Evolutionary conservation across 2,113 vertebrate genomes (phyloP).

Genomic region (Heloderma charlesbogerti): DNA sequence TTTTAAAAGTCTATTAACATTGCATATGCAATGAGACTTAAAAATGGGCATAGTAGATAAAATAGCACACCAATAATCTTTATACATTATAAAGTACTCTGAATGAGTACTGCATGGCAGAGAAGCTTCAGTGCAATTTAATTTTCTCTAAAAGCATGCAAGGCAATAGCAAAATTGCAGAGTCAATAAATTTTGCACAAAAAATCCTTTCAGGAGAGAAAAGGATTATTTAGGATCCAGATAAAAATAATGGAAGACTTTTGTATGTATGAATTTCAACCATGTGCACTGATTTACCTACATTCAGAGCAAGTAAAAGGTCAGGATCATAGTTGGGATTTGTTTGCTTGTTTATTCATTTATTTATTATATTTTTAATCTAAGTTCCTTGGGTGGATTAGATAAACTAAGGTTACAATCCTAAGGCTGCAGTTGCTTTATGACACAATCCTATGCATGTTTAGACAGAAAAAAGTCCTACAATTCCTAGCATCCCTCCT

Average conservation of each 20-base stretch:
- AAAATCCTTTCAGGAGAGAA: conserved; percentile 57
- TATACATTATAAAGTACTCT: conserved; percentile 55
- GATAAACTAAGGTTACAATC: too few relatives aligned
- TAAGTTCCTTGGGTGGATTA: too few relatives aligned
- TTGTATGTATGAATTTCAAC: conserved; percentile 42
- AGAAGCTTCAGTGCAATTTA: conserved; percentile 63
- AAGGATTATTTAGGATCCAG: conserved; percentile 56
- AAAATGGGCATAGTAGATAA: neutral
- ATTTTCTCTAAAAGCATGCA: conserved; percentile 74
- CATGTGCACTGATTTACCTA: conserved; percentile 56
- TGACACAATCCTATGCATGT: too few relatives aligned
- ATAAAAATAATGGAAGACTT: conserved; percentile 44
- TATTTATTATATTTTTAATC: too few relatives aligned
- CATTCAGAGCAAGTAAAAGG: conserved; percentile 17
- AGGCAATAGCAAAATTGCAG: conserved; percentile 62
- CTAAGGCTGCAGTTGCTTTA: too few relatives aligned
- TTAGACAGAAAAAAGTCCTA: too few relatives aligned
- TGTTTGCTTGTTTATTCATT: neutral
- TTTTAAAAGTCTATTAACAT: conserved; percentile 54
- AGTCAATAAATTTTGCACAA: conserved; percentile 63
- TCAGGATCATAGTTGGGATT: conserved; percentile 8
- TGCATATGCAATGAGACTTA: conserved; percentile 38
- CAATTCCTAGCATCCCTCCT: too few relatives aligned
- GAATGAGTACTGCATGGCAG: conserved; percentile 50
- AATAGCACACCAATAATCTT: conserved; percentile 43